phyloP scores from a whole-genome alignment of 2,888 invertebrate genomes.

The Drosophila mettleri region DNA sequence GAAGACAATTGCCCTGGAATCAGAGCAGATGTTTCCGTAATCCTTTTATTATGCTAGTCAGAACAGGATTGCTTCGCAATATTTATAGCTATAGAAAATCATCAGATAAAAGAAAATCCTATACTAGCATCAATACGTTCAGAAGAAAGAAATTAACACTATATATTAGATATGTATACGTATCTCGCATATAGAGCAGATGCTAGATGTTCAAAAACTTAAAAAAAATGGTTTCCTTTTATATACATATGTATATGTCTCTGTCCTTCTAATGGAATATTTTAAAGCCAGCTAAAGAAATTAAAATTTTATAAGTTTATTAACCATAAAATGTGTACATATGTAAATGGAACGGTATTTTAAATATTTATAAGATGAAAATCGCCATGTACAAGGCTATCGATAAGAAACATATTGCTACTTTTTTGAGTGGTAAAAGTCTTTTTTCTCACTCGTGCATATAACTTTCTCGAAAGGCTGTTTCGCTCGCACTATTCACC shows the following conservation, averaged over 20 bases:
- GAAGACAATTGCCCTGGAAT: neutral
- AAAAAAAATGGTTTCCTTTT: too few relatives aligned
- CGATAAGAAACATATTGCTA: conserved; percentile 22
- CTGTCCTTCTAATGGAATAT: too few relatives aligned
- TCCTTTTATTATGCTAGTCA: conserved; percentile 1
- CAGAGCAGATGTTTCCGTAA: conserved; percentile 31
- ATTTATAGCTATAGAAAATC: neutral
- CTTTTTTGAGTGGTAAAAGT: neutral
- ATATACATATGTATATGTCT: too few relatives aligned
- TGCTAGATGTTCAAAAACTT: too few relatives aligned
- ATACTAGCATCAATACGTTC: neutral
- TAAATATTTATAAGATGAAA: neutral
- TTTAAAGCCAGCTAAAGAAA: too few relatives aligned
- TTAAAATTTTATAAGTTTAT: too few relatives aligned
- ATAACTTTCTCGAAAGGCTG: neutral
- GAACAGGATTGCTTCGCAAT: neutral
- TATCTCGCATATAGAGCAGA: too few relatives aligned
- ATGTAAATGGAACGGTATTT: conserved; percentile 10
- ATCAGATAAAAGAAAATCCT: neutral
- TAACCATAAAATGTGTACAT: too few relatives aligned
- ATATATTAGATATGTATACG: too few relatives aligned
- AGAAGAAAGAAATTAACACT: neutral
- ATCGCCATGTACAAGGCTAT: conserved; percentile 5
- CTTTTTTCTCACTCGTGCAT: conserved; percentile 8
- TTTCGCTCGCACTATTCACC: conserved; percentile 27